Base-by-base conservation (phyloP, 2,797 vertebrate genomes). In the Streptopelia turtur region DNA sequence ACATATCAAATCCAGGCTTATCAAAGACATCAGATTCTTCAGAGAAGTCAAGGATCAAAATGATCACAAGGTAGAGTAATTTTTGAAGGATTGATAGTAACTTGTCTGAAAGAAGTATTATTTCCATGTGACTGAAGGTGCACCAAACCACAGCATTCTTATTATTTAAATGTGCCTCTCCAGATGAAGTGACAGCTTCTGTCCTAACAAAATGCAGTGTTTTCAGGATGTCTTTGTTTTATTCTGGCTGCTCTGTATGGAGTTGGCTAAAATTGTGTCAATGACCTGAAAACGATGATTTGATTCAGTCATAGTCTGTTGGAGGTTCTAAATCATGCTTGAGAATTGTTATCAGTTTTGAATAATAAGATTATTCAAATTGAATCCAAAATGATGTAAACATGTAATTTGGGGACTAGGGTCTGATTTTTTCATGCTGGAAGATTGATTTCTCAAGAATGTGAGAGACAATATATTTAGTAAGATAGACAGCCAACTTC, bases 21-120 rank as follows among this genome's bases (percentile, higher is more conserved):
- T 99, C 97, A 99, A 99, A 97, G 99, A 99, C 97, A 99, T 99
- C 87, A 98, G 99, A 64, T 99, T 99, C 98, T 99, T 99, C 97
- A 98, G 99, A 95, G 99, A 99, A 97, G 98, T 99, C 37, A 99
- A 99, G 92, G 99, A 99, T 97, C 99, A 99, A 98, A 99, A 99
- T 57, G 99, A 99, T 97, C 99, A 99, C 92, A 99, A 99, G 99
- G 99, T 99, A 98, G 31, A 85, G 63, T 68, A 23, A 23, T 8
- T 88, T 53, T 68, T 52, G 21, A 92, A 41, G n/a, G 8, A 55
- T 2, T 16, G 52, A 49, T n/a, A 52, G n/a, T 65, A 75, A 78
- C 53, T 80, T 84, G 27, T 22, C 41, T 72, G 9, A 76, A 92
- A 65, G 8, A 35, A 70, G 13, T 47, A 4, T 50, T 66, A 0